phyloP scores from a whole-genome alignment of 2,888 invertebrate species.

The Ormyrus thymus region DNA sequence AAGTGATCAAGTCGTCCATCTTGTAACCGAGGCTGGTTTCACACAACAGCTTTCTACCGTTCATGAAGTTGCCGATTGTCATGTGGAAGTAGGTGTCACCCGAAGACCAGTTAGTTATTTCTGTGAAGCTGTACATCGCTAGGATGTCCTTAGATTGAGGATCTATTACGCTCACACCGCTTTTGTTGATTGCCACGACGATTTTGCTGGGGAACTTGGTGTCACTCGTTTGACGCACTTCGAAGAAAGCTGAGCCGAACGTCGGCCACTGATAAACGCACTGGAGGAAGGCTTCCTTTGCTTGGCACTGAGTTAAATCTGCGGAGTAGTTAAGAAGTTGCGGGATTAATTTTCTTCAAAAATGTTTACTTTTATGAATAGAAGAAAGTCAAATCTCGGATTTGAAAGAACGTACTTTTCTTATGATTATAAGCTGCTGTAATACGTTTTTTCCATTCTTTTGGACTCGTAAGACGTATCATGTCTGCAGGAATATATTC shows the following conservation, averaged over 20 bases:
- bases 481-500: slow-evolving; percentile 88
- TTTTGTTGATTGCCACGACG: slow-evolving; percentile 91
- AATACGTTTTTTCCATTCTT: slow-evolving; percentile 90
- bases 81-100: slow-evolving; percentile 96
- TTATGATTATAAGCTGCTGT: slow-evolving; percentile 77
- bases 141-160: slow-evolving; percentile 91
- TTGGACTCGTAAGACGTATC: slow-evolving; percentile 81
- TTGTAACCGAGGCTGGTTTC: slow-evolving; percentile 96
- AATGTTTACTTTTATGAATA: neutral
- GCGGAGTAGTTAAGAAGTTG: slow-evolving; percentile 1
- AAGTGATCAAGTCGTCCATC: slow-evolving; percentile 96
- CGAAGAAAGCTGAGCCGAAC: slow-evolving; percentile 97
- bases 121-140: slow-evolving; percentile 89
- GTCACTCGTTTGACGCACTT: slow-evolving; percentile 94
- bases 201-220: slow-evolving; percentile 90
- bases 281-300: slow-evolving; percentile 88
- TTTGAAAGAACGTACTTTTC: slow-evolving; percentile 54
- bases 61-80: slow-evolving; percentile 95
- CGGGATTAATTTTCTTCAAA: neutral
- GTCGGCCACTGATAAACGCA: slow-evolving; percentile 88
- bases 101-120: slow-evolving; percentile 95
- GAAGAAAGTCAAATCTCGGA: neutral
- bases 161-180: slow-evolving; percentile 93
- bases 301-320: slow-evolving; percentile 82
- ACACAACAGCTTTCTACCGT: slow-evolving; percentile 91